Percentiles rank a stretch among this genome's conserved stretches.
Conservation (phyloP, 2,888 invertebrate genomes). For the Koerneria pararmatus region DNA sequence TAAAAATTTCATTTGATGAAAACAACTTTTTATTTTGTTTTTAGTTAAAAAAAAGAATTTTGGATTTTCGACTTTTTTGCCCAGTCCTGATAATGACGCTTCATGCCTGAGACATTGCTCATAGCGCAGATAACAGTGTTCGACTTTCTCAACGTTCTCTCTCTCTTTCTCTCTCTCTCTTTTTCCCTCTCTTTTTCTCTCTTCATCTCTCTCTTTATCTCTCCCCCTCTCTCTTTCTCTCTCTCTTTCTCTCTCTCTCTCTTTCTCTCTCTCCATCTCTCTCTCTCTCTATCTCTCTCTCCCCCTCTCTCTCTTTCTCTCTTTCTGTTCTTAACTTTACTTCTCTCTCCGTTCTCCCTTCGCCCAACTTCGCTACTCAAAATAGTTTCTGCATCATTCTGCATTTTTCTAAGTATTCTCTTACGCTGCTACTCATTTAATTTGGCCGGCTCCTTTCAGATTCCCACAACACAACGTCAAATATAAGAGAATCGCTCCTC, state of each 20-base stretch:
- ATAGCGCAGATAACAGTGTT: neutral
- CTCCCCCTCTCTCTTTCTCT: neutral
- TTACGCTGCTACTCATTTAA: too few relatives aligned
- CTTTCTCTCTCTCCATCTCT: conserved; percentile 16
- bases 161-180: neutral
- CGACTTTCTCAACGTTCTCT: neutral
- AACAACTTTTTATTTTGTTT: too few relatives aligned
- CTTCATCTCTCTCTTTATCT: conserved; percentile 1
- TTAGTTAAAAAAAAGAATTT: too few relatives aligned
- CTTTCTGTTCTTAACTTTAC: neutral
- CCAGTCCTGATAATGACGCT: too few relatives aligned
- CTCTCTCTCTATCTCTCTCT: conserved; percentile 4
- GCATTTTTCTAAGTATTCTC: too few relatives aligned
- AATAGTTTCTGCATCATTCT: neutral
- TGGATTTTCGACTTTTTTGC: too few relatives aligned
- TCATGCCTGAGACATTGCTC: neutral
- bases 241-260: neutral
- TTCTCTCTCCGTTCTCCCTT: conserved; percentile 4
- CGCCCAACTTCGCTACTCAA: neutral
- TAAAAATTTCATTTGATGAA: too few relatives aligned
- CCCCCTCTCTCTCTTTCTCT: neutral
- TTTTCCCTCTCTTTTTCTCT: neutral
- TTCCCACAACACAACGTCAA: too few relatives aligned
- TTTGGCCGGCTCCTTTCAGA: too few relatives aligned
- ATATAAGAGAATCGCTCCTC: too few relatives aligned